Evolutionary conservation across 1,140 invertebrate genomes (phyloP).

Genomic region (Drosophila micromelanica): DNA sequence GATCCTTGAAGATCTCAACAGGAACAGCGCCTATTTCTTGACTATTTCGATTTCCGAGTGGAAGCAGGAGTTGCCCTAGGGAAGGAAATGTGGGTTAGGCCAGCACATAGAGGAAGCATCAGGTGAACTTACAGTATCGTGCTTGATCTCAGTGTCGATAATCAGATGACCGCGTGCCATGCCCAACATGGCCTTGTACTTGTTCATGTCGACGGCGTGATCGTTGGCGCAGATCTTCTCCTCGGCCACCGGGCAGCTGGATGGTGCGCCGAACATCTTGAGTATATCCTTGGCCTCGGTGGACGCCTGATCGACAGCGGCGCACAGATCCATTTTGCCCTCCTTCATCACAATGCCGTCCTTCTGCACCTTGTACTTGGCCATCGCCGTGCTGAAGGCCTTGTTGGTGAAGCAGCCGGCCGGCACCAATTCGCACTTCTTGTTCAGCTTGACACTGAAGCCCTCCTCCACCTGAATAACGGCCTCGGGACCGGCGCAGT

Average conservation of each 20-base stretch:
- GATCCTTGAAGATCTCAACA: conserved; percentile 2
- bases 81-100: not conserved
- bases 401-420: conserved; percentile 73
- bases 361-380: conserved; percentile 75
- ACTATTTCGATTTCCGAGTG: conserved; percentile 76
- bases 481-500: conserved; percentile 71
- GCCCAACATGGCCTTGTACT: conserved; percentile 78
- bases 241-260: conserved; percentile 73
- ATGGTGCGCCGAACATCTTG: conserved; percentile 74
- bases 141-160: conserved; percentile 70
- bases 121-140: conserved; percentile 71
- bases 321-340: conserved; percentile 77
- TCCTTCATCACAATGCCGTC: conserved; percentile 78
- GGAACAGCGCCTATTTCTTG: conserved; percentile 50
- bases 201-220: conserved; percentile 69
- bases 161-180: conserved; percentile 76
- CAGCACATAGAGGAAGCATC: not conserved
- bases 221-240: conserved; percentile 79
- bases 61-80: conserved; percentile 80
- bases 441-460: conserved; percentile 75
- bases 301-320: conserved; percentile 61
- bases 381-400: conserved; percentile 65
- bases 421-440: conserved; percentile 79
- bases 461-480: conserved; percentile 63
- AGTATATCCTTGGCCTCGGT: conserved; percentile 74